Percentiles rank a stretch among this genome's conserved stretches.
phyloP scores from a whole-genome alignment of 1,140 invertebrate genomes.

The Listronotus oregonensis region DNA sequence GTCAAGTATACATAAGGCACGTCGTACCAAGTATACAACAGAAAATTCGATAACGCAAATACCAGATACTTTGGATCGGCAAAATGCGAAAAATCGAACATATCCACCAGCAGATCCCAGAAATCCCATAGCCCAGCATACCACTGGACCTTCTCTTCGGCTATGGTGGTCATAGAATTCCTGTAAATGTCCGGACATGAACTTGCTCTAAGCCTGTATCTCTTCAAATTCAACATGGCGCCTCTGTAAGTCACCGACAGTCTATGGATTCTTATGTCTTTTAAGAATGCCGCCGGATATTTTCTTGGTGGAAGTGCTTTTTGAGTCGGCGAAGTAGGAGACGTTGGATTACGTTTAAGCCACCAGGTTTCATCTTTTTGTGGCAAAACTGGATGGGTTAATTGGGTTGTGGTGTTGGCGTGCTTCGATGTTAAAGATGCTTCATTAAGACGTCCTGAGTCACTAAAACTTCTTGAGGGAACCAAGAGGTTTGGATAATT shows the following conservation, averaged over 20 bases:
- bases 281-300: slow-evolving; percentile 68
- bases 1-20: slow-evolving; percentile 86
- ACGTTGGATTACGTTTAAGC: slow-evolving; percentile 55
- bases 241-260: slow-evolving; percentile 82
- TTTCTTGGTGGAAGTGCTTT: slow-evolving; percentile 54
- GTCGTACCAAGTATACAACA: slow-evolving; percentile 87
- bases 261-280: slow-evolving; percentile 71
- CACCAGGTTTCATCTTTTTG: slow-evolving; percentile 63
- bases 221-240: slow-evolving; percentile 83
- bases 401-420: slow-evolving; percentile 43
- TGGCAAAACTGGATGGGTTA: slow-evolving; percentile 49
- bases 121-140: slow-evolving; percentile 75
- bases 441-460: slow-evolving; percentile 64
- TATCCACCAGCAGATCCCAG: slow-evolving; percentile 72
- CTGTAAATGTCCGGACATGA: slow-evolving; percentile 87
- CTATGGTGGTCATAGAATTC: slow-evolving; percentile 86
- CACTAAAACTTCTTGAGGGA: slow-evolving; percentile 73
- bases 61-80: slow-evolving; percentile 74
- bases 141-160: slow-evolving; percentile 75
- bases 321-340: slow-evolving; percentile 55
- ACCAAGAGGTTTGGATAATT: slow-evolving; percentile 75
- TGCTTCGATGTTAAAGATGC: slow-evolving; percentile 44
- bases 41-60: slow-evolving; percentile 83
- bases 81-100: slow-evolving; percentile 81
- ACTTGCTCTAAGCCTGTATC: slow-evolving; percentile 78